These are phyloP conservation scores for Acanthopagrus latus DNA, from an alignment of 2,797 vertebrate genomes.

Conservation along the genomic window DNA sequence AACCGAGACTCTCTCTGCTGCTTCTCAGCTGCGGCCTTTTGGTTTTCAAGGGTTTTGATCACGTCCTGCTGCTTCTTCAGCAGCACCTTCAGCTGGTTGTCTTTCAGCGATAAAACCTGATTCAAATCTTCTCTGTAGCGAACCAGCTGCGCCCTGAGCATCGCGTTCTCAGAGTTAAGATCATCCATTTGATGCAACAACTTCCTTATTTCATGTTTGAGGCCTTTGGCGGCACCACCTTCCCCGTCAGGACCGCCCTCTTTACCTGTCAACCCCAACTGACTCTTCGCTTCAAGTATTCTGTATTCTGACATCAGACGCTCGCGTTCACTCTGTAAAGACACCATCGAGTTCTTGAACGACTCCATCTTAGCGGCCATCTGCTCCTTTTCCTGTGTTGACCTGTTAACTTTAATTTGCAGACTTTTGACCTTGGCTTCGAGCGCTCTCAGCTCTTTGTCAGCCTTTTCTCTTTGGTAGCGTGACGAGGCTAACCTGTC, in stretches of 20 bases:
- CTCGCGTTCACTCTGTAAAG: constrained; percentile 89
- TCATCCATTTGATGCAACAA: constrained; percentile 90
- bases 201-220: constrained; percentile 88
- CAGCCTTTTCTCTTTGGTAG: constrained; percentile 78
- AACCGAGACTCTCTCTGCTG: constrained; percentile 77
- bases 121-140: constrained; percentile 93
- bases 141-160: constrained; percentile 91
- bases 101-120: constrained; percentile 91
- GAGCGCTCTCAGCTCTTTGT: constrained; percentile 78
- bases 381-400: constrained; percentile 83
- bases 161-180: constrained; percentile 93
- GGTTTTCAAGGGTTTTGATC: constrained; percentile 88
- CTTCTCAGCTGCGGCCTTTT: constrained; percentile 84
- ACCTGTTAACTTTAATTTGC: constrained; percentile 76
- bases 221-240: constrained; percentile 77
- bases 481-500: constrained; percentile 81
- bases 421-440: constrained; percentile 82
- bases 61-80: constrained; percentile 90
- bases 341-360: constrained; percentile 87
- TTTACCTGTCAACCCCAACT: constrained; percentile 72
- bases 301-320: constrained; percentile 84
- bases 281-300: constrained; percentile 83
- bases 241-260: constrained; percentile 78
- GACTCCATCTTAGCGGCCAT: constrained; percentile 83
- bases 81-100: constrained; percentile 90